Evolutionary conservation across 2,113 vertebrate species (phyloP).

Genomic region (Perccottus glenii): DNA sequence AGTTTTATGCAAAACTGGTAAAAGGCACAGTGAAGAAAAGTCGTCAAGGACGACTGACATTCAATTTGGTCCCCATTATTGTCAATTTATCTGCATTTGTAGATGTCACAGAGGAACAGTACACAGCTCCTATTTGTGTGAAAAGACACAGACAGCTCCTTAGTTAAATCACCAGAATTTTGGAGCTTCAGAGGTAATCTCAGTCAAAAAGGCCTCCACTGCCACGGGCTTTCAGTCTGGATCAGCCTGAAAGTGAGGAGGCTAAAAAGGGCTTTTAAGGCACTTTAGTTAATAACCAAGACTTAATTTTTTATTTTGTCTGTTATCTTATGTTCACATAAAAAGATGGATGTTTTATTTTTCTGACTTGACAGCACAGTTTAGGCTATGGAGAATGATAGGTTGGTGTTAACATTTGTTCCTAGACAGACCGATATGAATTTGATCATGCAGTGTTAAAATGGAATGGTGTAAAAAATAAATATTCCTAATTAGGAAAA

Average conservation of each 20-base stretch:
- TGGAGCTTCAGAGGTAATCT: constrained; percentile 8
- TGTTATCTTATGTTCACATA: constrained; percentile 5
- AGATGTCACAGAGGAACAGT: too few relatives aligned
- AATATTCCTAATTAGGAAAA: neutral
- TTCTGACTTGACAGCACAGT: neutral
- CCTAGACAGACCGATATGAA: neutral
- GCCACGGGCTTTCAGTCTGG: constrained; percentile 11
- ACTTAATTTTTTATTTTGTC: constrained; percentile 8
- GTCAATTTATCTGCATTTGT: too few relatives aligned
- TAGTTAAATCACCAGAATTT: constrained; percentile 6
- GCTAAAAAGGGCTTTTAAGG: neutral
- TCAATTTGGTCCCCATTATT: constrained; percentile 60
- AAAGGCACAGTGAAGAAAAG: constrained; percentile 13
- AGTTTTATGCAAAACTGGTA: neutral
- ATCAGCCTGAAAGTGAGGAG: constrained; percentile 17
- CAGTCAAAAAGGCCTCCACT: neutral
- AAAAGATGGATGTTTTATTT: constrained; percentile 12
- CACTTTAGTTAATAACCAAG: too few relatives aligned
- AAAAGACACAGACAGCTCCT: too few relatives aligned
- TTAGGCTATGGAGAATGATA: constrained; percentile 7
- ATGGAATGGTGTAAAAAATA: constrained; percentile 27
- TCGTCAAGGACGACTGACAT: constrained; percentile 3
- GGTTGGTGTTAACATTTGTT: constrained; percentile 4
- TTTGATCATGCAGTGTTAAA: constrained; percentile 11
- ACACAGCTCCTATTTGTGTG: too few relatives aligned